Evolutionary conservation across 2,888 invertebrate genomes (phyloP).

Genomic region (Phengaris alcon): DNA sequence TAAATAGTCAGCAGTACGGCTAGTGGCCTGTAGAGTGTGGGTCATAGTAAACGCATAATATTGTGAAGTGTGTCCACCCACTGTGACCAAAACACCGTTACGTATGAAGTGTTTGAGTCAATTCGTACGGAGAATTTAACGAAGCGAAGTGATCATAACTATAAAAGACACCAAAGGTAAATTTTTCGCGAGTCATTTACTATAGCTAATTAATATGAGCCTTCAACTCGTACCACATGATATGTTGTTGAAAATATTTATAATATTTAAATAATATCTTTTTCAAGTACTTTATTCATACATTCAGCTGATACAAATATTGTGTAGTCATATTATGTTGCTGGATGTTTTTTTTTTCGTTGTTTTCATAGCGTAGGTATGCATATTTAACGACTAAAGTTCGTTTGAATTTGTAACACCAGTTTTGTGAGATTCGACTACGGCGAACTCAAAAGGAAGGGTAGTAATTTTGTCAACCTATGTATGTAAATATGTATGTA

Average conservation of each 20-base stretch:
- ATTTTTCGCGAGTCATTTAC: neutral
- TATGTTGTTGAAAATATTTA: no score
- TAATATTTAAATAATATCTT: no score
- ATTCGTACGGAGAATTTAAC: neutral
- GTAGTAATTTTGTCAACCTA: no score
- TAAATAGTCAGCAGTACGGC: no score
- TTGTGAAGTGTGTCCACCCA: constrained; percentile 10
- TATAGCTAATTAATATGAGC: no score
- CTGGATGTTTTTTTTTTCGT: neutral
- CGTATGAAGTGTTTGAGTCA: neutral
- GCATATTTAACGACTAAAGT: neutral
- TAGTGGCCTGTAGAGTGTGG: no score
- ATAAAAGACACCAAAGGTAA: neutral
- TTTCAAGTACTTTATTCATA: no score
- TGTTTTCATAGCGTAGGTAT: neutral
- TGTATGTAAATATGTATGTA: no score
- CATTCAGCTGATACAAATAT: neutral
- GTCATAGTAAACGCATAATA: neutral
- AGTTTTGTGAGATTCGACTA: no score
- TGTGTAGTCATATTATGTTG: neutral
- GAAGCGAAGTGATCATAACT: neutral
- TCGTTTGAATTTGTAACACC: neutral
- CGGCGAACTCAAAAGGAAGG: no score
- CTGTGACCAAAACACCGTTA: constrained; percentile 4
- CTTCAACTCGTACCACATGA: no score